Evolutionary conservation across 2,888 invertebrate genomes (phyloP), one percentile per base, ranked within the genome.

Genomic region (Trisateles emortualis): DNA sequence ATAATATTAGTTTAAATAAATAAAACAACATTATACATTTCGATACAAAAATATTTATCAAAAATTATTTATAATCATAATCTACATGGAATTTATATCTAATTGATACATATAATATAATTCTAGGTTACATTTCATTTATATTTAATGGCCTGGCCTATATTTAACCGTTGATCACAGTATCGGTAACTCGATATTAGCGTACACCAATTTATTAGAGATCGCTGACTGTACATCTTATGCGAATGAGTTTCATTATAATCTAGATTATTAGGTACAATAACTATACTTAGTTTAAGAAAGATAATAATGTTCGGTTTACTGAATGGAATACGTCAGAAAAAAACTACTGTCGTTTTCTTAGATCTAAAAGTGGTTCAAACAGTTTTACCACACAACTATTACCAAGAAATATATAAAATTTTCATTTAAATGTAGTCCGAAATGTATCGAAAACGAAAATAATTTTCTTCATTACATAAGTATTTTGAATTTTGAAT

Each of bases 111-210:
- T 47, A 56, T 47, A 55, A 68, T 52, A 68, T 50, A 57, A n/a
- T 57, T 63, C 61, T 68, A 64, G 11, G 32, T 61, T 66, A 61
- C 36, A 54, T 47, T 56, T 63, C 59, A 36, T 72, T 64, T 64
- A 71, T 41, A 48, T 63, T 50, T 58, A 49, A 68, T 70, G 72
- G 59, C 63, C 54, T 74, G 72, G 74, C 74, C 69, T 82, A 66
- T 74, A 74, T 72, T 75, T 74, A 73, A 68, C 68, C 62, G 63
- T 67, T 74, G 76, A 87, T 88, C 86, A 87, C 88, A 88, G 82
- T 77, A 76, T 74, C 78, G 88, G 88, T 87, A 87, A 87, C 86
- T 78, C 52, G 59, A 61, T 64, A 57, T 56, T 70, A 63, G 58
- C 54, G 45, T 63, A 52, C 45, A 64, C 58, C 62, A 65, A 58